These are phyloP conservation scores for Manacus vitellinus DNA, from an alignment of 2,113 vertebrate genomes.

Conservation along the genomic window DNA sequence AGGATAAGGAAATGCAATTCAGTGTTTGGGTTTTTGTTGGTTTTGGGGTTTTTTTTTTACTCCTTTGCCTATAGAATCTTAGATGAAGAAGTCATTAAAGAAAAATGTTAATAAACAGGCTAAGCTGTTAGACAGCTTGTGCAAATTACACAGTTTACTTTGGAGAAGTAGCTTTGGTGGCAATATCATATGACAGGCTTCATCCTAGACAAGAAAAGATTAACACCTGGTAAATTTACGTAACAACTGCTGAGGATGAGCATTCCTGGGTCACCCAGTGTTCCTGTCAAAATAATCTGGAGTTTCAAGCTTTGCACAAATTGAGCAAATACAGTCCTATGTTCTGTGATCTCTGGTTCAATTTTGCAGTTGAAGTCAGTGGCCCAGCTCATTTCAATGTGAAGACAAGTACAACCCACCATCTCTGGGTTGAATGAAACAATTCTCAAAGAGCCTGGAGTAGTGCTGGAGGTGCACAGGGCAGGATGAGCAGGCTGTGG, in stretches of 20 bases:
- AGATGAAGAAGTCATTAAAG: neutral
- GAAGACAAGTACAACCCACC: neutral
- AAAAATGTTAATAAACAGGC: neutral
- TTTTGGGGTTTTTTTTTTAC: rapidly evolving
- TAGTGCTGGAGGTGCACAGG: neutral
- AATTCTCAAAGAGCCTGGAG: neutral
- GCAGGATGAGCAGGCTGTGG: neutral
- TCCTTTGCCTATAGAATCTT: neutral
- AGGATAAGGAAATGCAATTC: neutral
- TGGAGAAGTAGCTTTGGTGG: neutral
- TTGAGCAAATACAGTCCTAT: neutral
- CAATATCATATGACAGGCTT: neutral
- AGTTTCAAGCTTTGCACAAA: neutral
- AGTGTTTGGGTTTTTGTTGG: neutral
- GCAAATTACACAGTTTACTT: neutral
- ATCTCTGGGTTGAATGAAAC: neutral
- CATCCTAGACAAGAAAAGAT: neutral
- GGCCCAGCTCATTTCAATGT: neutral
- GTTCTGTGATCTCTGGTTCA: neutral
- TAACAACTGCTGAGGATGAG: neutral
- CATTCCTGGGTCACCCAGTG: neutral
- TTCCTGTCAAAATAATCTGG: neutral
- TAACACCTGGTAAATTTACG: rapidly evolving
- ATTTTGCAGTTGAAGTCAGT: neutral
- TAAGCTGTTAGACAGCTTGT: neutral